A percentile compares a stretch with the other conserved stretches of the same genome.
Conservation (phyloP, 2,113 vertebrate genomes). For the Vanacampus margaritifer region DNA sequence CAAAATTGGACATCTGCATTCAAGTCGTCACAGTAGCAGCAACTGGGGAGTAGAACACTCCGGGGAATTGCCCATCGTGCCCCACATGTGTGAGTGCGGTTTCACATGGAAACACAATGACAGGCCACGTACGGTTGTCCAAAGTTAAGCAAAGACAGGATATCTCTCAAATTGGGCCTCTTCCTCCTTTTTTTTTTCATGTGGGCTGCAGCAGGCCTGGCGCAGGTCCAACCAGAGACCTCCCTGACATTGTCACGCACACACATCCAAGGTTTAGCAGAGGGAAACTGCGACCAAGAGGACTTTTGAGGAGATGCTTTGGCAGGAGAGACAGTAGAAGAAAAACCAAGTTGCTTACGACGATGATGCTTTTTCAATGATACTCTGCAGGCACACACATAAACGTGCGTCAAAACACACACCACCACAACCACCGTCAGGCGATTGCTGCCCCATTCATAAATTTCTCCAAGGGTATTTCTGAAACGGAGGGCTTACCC, state of each 20-base stretch:
- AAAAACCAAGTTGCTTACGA: background rate
- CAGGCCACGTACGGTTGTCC: constrained; percentile 35
- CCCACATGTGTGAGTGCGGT: constrained; percentile 9
- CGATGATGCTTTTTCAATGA: constrained; percentile 1
- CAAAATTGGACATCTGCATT: background rate
- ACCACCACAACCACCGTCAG: constrained; percentile 33
- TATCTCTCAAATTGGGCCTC: constrained; percentile 55
- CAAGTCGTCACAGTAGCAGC: background rate
- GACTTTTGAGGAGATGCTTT: background rate
- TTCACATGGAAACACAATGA: constrained; percentile 16
- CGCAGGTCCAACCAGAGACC: constrained; percentile 48
- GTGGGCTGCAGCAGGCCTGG: constrained; percentile 66
- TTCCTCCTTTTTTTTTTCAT: constrained; percentile 63
- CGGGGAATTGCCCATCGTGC: background rate
- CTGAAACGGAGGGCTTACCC: constrained; percentile 54
- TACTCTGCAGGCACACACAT: constrained; percentile 19
- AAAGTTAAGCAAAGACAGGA: constrained; percentile 54
- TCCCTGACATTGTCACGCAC: constrained; percentile 57
- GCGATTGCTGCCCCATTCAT: constrained; percentile 64
- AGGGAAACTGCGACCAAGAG: constrained; percentile 19
- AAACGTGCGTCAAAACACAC: constrained; percentile 43
- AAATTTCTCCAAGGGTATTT: constrained; percentile 62
- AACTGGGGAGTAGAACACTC: background rate
- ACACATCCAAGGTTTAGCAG: constrained; percentile 26
- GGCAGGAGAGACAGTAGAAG: background rate